Percentiles rank a stretch among this genome's conserved stretches.
Evolutionary conservation across 2,888 invertebrate species (phyloP).

Genomic region (Aporophyla nigra): DNA sequence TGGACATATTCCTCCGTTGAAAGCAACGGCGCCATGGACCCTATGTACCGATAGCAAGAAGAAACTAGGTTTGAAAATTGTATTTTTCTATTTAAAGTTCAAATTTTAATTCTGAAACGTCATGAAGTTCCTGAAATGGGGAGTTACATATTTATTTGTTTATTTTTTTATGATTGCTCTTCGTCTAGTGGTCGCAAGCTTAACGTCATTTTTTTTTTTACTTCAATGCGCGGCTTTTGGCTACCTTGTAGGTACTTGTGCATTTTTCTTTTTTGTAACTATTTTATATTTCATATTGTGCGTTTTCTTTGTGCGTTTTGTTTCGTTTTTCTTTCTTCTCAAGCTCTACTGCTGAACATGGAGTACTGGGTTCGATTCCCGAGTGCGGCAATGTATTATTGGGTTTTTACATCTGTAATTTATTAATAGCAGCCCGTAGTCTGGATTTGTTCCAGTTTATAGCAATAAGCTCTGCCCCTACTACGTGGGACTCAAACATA

Average conservation of each 20-base stretch:
- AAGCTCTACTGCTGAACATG: too few species aligned
- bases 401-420: background rate
- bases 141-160: too few species aligned
- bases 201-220: too few species aligned
- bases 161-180: background rate
- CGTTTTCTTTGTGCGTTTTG: too few species aligned
- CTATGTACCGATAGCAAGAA: constrained; percentile 50
- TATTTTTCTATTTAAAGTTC: background rate
- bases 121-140: background rate
- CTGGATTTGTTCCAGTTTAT: background rate
- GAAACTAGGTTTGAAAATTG: background rate
- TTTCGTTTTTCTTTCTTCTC: too few species aligned
- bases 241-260: too few species aligned
- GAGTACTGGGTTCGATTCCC: too few species aligned
- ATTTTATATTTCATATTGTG: too few species aligned
- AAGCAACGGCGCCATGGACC: constrained; percentile 66
- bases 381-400: background rate
- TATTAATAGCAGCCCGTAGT: too few species aligned
- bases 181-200: too few species aligned
- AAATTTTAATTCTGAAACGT: background rate
- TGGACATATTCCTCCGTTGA: constrained; percentile 37
- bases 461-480: background rate
- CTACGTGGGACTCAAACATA: background rate
- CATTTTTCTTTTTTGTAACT: too few species aligned
- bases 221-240: too few species aligned